Percentiles rank a stretch among this genome's conserved stretches.
Conservation (phyloP, 1,140 invertebrate species). For the Bombus waltoni region DNA sequence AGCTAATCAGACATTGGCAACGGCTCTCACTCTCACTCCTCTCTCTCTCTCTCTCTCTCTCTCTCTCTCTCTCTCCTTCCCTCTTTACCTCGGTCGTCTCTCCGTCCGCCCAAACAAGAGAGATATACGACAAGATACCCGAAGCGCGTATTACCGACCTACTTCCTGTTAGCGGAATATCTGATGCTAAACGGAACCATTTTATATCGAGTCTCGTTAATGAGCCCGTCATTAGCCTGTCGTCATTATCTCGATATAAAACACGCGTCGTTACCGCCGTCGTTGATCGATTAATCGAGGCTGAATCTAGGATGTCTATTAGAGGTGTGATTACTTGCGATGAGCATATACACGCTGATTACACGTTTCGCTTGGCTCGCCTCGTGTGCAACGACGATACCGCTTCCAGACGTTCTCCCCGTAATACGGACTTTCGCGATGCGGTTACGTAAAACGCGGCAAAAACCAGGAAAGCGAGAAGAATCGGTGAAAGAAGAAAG, state of each 20-base stretch:
- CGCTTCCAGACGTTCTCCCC: background rate
- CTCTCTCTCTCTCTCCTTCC: too few relatives aligned
- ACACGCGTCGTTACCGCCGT: conserved; percentile 51
- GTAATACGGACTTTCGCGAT: conserved; percentile 4
- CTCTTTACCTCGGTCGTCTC: background rate
- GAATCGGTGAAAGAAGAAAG: background rate
- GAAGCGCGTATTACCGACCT: conserved; percentile 45
- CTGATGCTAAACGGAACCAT: conserved; percentile 63
- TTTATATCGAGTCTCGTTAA: conserved; percentile 65
- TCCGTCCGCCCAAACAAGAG: background rate
- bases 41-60: background rate
- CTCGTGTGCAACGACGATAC: conserved; percentile 18
- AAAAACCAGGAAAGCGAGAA: background rate
- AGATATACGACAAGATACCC: conserved; percentile 56
- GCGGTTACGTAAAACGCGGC: background rate
- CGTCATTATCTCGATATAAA: conserved; percentile 66
- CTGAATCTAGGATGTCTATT: conserved; percentile 65
- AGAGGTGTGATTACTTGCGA: conserved; percentile 58
- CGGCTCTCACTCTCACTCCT: conserved; percentile 5
- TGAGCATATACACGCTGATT: conserved; percentile 59
- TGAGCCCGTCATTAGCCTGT: conserved; percentile 68
- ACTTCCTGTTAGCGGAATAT: conserved; percentile 63
- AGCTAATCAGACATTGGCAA: conserved; percentile 49
- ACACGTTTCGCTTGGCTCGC: conserved; percentile 40
- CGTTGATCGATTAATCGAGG: conserved; percentile 67